Evolutionary conservation across 2,797 vertebrate species (phyloP).

Genomic region (Falco cherrug): DNA sequence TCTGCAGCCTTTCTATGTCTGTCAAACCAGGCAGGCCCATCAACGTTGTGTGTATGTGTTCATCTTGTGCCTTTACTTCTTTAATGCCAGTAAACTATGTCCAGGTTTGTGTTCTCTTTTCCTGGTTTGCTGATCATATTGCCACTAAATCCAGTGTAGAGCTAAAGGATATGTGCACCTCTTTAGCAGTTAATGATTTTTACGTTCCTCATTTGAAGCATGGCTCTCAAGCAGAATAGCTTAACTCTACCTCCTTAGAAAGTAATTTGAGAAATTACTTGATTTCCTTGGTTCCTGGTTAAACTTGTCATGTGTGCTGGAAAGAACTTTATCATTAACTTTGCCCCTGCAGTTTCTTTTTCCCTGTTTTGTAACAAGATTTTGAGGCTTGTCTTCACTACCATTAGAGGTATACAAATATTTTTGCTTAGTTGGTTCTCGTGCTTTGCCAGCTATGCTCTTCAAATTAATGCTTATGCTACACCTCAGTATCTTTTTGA

Average conservation of each 20-base stretch:
- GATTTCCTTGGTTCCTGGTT: not conserved
- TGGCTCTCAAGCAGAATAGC: not conserved
- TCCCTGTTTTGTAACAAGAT: not conserved
- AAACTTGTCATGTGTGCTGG: not conserved
- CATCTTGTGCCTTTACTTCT: not conserved
- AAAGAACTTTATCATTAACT: not conserved
- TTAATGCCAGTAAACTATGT: not conserved
- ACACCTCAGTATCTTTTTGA: not conserved
- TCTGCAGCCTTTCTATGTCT: not conserved
- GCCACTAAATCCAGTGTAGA: not conserved
- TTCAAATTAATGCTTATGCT: not conserved
- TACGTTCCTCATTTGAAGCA: not conserved
- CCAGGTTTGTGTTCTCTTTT: not conserved
- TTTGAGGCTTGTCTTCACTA: not conserved
- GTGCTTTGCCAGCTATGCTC: not conserved
- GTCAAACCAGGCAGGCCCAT: not conserved
- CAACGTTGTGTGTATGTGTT: not conserved
- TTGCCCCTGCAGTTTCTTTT: not conserved
- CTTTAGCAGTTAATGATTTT: not conserved
- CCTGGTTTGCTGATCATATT: not conserved
- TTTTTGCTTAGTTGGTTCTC: not conserved
- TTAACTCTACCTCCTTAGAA: not conserved
- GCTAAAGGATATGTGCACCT: not conserved
- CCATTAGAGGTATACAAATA: not conserved
- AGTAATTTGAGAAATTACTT: not conserved